Base-by-base conservation (phyloP, 1,140 invertebrate genomes). In the Apis cerana region DNA sequence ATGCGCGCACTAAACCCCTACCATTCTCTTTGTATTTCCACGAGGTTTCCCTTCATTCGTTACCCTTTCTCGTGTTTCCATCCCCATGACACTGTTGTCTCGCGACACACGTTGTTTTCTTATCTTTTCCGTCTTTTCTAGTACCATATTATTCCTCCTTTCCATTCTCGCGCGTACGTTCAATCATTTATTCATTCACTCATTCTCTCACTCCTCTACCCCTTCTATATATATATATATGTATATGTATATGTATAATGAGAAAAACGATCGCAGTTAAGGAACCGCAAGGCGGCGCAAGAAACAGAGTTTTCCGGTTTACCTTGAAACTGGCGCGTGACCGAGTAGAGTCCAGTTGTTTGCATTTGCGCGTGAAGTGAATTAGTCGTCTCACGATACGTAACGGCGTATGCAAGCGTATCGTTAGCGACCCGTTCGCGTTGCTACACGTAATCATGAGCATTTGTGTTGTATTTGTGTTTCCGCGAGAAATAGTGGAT, bases 251-350 rank as follows among this genome's bases (percentile, higher is more conserved):
- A 12, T 21, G 10, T n/a, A 19, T 19, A 23, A 67, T 23, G 9
- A 17, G 50, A 77, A 71, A 64, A 43, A 79, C 48, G 23, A 19
- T 10, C 10, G 56, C 17, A 23, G 62, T 17, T 23, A 33, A 65
- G 76, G 61, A 72, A 65, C 69, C 27, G 10, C 69, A 13, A 71
- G 43, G 1, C 77, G 11, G 15, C 61, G 23, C 50, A 61, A 76
- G 75, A 43, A 65, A 52, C 50, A 21, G 23, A 50, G n/a, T 82
- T 67, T 82, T 69, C 74, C 80, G 71, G 74, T 82, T 69, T 54
- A 76, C 80, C 80, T 82, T 82, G 80, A 82, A 52, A 54, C 13
- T 19, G 64, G 76, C 64, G 79, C 71, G 79, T 58, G 79, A 67
- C 72, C 61, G n/a, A 27, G 17, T 59, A 54, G 54, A 52, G 64